Evolutionary conservation across 2,797 vertebrate genomes (phyloP).

Genomic region (Myripristis murdjan): DNA sequence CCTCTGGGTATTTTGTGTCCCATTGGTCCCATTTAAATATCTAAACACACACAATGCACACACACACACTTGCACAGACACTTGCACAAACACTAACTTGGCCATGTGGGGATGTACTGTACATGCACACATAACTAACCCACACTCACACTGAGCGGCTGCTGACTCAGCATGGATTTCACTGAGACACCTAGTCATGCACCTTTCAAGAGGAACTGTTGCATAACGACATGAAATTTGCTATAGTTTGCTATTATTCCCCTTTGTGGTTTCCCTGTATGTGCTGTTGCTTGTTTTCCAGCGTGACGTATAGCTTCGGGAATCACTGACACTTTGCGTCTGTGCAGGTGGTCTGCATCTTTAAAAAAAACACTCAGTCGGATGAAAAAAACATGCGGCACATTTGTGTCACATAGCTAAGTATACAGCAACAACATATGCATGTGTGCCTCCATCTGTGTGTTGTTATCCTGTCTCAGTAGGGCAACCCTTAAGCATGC

Average conservation of each 20-base stretch:
- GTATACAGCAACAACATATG: background rate
- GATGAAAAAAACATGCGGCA: slow-evolving; percentile 12
- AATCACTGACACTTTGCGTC: background rate
- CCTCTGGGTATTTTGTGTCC: no score
- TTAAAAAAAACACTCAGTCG: slow-evolving; percentile 1
- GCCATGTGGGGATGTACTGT: background rate
- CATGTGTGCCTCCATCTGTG: background rate
- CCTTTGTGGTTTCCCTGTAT: no score
- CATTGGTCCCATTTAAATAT: background rate
- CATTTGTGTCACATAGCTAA: background rate
- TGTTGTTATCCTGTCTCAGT: background rate
- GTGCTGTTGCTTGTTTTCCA: no score
- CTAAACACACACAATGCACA: slow-evolving; percentile 13
- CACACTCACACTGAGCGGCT: background rate
- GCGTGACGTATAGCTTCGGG: background rate
- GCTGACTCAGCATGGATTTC: no score
- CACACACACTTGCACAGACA: slow-evolving; percentile 20
- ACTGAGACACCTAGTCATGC: no score
- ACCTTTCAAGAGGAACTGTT: no score
- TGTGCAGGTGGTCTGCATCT: slow-evolving; percentile 17
- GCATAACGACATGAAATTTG: no score
- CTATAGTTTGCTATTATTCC: no score
- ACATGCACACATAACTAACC: background rate
- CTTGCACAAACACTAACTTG: background rate
- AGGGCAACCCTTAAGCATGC: no score